Evolutionary conservation across 2,888 invertebrate species (phyloP).

Genomic region (Agapostemon virescens): DNA sequence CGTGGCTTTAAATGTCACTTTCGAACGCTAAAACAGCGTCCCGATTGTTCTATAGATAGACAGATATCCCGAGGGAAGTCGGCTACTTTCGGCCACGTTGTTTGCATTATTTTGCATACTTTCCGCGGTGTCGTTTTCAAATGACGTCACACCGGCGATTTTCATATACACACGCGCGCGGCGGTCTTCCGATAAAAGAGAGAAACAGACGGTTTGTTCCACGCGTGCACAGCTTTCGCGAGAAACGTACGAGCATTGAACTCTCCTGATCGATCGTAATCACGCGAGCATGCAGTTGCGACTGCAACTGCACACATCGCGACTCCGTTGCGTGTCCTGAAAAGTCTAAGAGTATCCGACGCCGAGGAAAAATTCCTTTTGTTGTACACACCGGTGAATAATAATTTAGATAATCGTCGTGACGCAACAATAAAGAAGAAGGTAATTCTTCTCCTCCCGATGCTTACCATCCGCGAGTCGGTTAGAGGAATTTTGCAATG

Average conservation of each 20-base stretch:
- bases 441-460: not conserved
- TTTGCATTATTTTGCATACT: slow-evolving; percentile 76
- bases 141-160: slow-evolving; percentile 62
- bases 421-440: not conserved
- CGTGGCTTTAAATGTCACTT: slow-evolving; percentile 28
- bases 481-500: not conserved
- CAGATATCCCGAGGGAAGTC: not conserved
- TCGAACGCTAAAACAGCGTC: slow-evolving; percentile 21
- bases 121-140: slow-evolving; percentile 56
- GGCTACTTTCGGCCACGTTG: slow-evolving; percentile 58
- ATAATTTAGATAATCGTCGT: not conserved
- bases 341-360: not conserved
- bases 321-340: slow-evolving; percentile 11
- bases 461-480: not conserved
- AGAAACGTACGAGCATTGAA: slow-evolving; percentile 51
- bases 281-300: slow-evolving; percentile 17
- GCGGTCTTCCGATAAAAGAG: slow-evolving; percentile 25
- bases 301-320: not conserved
- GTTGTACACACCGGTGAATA: not conserved
- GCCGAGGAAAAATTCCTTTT: not conserved
- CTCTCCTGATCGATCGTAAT: slow-evolving; percentile 48
- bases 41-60: slow-evolving; percentile 45
- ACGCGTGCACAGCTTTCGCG: slow-evolving; percentile 23
- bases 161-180: slow-evolving; percentile 43
- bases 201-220: slow-evolving; percentile 24